phyloP scores from a whole-genome alignment of 1,140 invertebrate genomes.

The Myzus persicae region DNA sequence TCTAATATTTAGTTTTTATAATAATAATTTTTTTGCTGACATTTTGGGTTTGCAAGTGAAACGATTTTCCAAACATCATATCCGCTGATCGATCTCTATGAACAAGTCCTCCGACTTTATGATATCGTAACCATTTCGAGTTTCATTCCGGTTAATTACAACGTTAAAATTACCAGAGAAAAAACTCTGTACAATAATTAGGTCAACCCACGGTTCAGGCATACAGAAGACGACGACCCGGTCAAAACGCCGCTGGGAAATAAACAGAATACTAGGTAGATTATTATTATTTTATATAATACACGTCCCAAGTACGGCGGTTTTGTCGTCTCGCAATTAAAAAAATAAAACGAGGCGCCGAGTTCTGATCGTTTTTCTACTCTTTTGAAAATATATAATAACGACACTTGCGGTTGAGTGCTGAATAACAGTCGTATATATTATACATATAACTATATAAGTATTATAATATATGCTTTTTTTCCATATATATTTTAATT shows the following conservation, averaged over 20 bases:
- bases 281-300: conserved; percentile 12
- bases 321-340: neutral
- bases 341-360: neutral
- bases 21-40: no score
- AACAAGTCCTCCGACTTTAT: no score
- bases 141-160: neutral
- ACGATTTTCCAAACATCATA: no score
- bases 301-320: neutral
- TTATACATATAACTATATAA: neutral
- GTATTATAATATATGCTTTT: neutral
- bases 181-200: neutral
- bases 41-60: no score
- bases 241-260: neutral
- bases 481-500: neutral
- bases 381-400: neutral
- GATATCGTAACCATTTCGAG: no score
- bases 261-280: neutral
- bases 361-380: neutral
- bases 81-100: no score
- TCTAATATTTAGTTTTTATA: no score
- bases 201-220: neutral
- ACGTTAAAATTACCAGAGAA: neutral
- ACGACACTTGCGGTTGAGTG: neutral
- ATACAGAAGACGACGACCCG: neutral
- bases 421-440: neutral